These are phyloP conservation scores for Dynastes grantii DNA, from an alignment of 2,888 invertebrate species.

Conservation along the genomic window DNA sequence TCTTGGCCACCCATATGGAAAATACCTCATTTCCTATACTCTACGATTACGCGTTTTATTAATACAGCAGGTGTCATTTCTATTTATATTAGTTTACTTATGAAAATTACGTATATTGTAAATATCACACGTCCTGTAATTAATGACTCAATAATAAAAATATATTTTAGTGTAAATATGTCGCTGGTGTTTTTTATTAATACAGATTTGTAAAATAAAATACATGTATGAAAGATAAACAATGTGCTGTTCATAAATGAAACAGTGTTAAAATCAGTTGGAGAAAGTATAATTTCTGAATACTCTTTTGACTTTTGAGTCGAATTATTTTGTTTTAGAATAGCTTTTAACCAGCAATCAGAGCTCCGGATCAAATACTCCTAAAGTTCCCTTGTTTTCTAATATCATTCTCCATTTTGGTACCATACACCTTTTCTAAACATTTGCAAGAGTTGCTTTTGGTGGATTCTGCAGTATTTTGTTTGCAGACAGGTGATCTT, in stretches of 20 bases:
- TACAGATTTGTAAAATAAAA: neutral
- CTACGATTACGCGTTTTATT: neutral
- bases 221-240: neutral
- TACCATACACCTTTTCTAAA: too few species aligned
- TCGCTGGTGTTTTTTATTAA: neutral
- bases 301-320: too few species aligned
- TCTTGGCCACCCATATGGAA: slow-evolving; percentile 2
- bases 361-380: too few species aligned
- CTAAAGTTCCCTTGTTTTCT: too few species aligned
- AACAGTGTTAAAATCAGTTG: neutral
- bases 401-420: too few species aligned
- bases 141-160: too few species aligned
- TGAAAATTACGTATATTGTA: slow-evolving; percentile 13
- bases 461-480: too few species aligned
- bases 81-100: slow-evolving; percentile 8
- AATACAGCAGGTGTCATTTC: slow-evolving; percentile 3
- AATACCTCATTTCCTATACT: neutral
- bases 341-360: too few species aligned
- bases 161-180: neutral
- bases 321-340: too few species aligned
- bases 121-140: neutral
- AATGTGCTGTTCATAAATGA: neutral
- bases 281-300: too few species aligned
- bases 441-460: too few species aligned
- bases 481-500: too few species aligned